phyloP scores from a whole-genome alignment of 2,888 invertebrate genomes.

The Cheilosia pagana region DNA sequence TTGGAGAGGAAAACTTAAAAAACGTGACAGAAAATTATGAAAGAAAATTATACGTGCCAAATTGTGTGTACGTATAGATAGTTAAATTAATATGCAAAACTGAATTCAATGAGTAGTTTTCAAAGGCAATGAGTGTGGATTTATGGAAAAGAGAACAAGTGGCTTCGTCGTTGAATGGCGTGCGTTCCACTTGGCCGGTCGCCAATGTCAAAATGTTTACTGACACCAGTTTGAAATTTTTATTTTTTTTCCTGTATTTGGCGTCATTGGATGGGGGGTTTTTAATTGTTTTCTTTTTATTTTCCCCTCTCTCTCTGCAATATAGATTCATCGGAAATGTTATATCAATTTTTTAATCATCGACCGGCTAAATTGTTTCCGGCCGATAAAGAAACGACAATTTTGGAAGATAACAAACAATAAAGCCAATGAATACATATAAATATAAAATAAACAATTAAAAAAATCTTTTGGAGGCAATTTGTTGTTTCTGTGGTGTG shows the following conservation, averaged over 20 bases:
- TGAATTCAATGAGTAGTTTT: slow-evolving; percentile 36
- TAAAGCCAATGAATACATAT: background rate
- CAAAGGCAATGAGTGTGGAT: slow-evolving; percentile 46
- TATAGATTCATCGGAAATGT: slow-evolving; percentile 12
- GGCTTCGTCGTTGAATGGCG: slow-evolving; percentile 20
- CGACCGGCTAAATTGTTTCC: slow-evolving; percentile 53
- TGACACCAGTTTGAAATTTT: slow-evolving; percentile 46
- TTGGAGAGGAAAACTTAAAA: slow-evolving; percentile 16
- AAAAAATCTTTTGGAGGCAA: background rate
- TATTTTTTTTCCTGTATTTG: background rate
- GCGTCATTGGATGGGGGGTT: slow-evolving; percentile 1
- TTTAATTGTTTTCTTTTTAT: background rate
- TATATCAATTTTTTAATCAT: slow-evolving; percentile 19
- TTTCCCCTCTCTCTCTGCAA: background rate
- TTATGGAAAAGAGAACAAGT: slow-evolving; percentile 4
- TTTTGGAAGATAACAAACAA: slow-evolving; percentile 10
- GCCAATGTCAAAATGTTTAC: slow-evolving; percentile 68
- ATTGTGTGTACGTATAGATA: background rate
- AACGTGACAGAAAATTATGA: slow-evolving; percentile 39
- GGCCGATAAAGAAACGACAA: slow-evolving; percentile 35
- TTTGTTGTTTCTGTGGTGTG: slow-evolving; percentile 16
- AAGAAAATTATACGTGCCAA: background rate
- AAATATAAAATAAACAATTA: background rate
- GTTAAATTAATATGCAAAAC: slow-evolving; percentile 23
- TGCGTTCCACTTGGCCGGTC: slow-evolving; percentile 68